Percentiles rank a stretch among this genome's conserved stretches.
Conservation (phyloP, 2,888 invertebrate genomes). For the Lasioglossum oenotherae region DNA sequence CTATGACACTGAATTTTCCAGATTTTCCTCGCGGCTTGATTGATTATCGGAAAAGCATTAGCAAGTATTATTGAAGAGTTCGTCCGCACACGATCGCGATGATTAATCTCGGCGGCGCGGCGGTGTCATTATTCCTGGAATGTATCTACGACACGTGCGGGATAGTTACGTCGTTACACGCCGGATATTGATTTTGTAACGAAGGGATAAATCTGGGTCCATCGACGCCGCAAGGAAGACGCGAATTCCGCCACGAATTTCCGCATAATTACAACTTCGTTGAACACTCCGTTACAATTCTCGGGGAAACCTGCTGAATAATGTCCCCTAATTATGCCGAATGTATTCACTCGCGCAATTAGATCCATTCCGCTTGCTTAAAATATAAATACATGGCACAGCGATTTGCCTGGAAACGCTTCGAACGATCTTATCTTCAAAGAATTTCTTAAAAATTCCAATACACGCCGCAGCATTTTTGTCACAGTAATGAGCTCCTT, state of each 20-base stretch:
- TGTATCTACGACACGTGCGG: neutral
- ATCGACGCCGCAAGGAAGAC: neutral
- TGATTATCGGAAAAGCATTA: constrained; percentile 11
- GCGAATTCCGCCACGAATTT: neutral
- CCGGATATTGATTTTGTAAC: constrained; percentile 10
- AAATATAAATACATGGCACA: neutral
- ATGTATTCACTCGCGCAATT: neutral
- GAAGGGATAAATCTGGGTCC: neutral
- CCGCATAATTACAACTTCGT: neutral
- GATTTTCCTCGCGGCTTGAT: neutral
- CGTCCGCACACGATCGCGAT: neutral
- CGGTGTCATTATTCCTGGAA: neutral
- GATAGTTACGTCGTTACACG: neutral
- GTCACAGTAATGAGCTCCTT: too few species aligned
- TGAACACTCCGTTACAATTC: neutral
- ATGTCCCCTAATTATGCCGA: neutral
- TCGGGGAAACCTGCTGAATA: neutral
- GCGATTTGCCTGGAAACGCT: neutral
- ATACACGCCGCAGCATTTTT: too few species aligned
- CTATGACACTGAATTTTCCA: neutral
- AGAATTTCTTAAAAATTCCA: too few species aligned
- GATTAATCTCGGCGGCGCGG: neutral
- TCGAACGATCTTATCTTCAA: too few species aligned
- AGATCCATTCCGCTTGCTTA: neutral
- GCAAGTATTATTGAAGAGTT: constrained; percentile 9